Evolutionary conservation across 2,888 invertebrate genomes (phyloP), one percentile per base, ranked within the genome.

Genomic region (Mesoligia furuncula): DNA sequence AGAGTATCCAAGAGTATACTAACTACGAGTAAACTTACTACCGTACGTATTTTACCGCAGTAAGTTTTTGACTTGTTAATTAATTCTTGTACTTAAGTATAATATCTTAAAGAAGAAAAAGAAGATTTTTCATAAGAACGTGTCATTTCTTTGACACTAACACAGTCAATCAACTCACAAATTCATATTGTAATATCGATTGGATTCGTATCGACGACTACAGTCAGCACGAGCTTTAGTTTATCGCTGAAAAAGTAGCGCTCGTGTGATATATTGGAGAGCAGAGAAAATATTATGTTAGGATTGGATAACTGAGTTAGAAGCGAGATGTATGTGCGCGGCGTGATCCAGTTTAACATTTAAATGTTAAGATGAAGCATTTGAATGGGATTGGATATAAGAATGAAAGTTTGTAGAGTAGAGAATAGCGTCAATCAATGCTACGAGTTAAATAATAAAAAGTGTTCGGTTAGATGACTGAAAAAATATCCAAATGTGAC

Each of bases 281-380:
- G 75, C 69, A 73, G 85, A 90, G 88, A 90, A 92, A 93, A 92
- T 94, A 92, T 94, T 92, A 90, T 92, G 91, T 92, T 93, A 92
- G 92, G 92, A 89, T 87, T 77, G 88, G 90, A 91, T 93, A 93
- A 93, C 89, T 91, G 87, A 88, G 90, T 92, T 91, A 91, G 80
- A 77, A 48, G 79, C 71, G 68, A 65, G 61, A 76, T 57, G 81
- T 59, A 61, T 68, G 66, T 42, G 79, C 75, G 64, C 13, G 27
- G 65, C 39, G 73, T 65, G 54, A 68, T 57, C 67, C 11, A 59
- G 15, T 67, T 70, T 17, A 57, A 51, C n/a, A 61, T 73, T 70
- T 45, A 54, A 70, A 75, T 71, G 59, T 71, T 17, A 51, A 83
- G 20, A 64, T 54, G 42, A 65, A 31, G 39, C n/a, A 45, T 80